phyloP scores from a whole-genome alignment of 2,888 invertebrate genomes.

The Stenodera caucasica region DNA sequence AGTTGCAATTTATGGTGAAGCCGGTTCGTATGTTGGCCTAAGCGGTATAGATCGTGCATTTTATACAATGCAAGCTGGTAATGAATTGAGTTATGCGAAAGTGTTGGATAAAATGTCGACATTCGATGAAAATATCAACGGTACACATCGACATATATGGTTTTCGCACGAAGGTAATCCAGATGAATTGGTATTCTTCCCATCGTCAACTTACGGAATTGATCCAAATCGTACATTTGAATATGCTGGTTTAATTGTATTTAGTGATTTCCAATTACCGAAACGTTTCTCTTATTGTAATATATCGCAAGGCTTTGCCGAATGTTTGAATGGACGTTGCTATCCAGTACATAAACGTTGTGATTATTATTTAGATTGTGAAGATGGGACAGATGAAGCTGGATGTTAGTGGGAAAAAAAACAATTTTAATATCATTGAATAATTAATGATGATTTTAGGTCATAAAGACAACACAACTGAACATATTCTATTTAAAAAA shows the following conservation, averaged over 20 bases:
- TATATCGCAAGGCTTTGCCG: slow-evolving; percentile 68
- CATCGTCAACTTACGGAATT: slow-evolving; percentile 87
- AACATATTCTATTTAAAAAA: slow-evolving; percentile 74
- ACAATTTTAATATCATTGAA: background rate
- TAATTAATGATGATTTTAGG: slow-evolving; percentile 53
- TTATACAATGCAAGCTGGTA: slow-evolving; percentile 91
- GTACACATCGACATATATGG: slow-evolving; percentile 82
- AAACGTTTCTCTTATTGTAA: slow-evolving; percentile 72
- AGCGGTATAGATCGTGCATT: slow-evolving; percentile 88
- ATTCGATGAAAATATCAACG: slow-evolving; percentile 84
- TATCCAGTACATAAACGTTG: slow-evolving; percentile 73
- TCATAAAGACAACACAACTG: slow-evolving; percentile 66
- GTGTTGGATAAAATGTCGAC: slow-evolving; percentile 84
- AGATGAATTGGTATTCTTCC: slow-evolving; percentile 82
- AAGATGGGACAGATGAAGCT: slow-evolving; percentile 83
- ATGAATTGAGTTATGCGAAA: slow-evolving; percentile 85
- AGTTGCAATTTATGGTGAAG: slow-evolving; percentile 90
- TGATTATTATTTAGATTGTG: slow-evolving; percentile 73
- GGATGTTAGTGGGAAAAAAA: slow-evolving; percentile 61
- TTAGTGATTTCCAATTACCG: slow-evolving; percentile 83
- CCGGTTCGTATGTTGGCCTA: slow-evolving; percentile 91
- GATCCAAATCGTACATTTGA: slow-evolving; percentile 94
- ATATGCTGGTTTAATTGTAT: slow-evolving; percentile 84
- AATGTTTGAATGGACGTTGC: slow-evolving; percentile 83
- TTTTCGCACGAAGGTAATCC: slow-evolving; percentile 83